Base-by-base conservation (phyloP, 2,797 vertebrate genomes). In the Iguana delicatissima region DNA sequence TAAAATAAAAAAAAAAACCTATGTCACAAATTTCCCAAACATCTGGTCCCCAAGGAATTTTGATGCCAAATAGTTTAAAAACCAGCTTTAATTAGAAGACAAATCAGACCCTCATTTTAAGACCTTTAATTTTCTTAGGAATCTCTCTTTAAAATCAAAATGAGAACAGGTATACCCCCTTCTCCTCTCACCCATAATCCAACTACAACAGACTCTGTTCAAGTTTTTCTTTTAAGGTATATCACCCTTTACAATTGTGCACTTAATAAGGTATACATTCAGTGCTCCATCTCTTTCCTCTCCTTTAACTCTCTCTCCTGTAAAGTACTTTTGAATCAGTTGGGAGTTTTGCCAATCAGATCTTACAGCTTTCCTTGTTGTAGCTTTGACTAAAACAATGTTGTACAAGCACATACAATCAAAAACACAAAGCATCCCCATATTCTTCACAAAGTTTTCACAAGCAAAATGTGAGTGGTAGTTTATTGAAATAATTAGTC, bases 1-100 rank as follows among this genome's bases (percentile, higher is more conserved):
- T 95, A 89, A 93, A 84, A 86, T 88, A 24, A 94, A 95, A 95
- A 95, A 85, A 93, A 94, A 94, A 93, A 95, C 95, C 42, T 95
- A 96, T 96, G 96, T 91, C 94, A 85, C 89, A 89, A 89, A 91
- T 91, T 94, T 95, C 94, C 93, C 93, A 93, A 95, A 96, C 95
- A 96, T 95, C 95, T 96, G 95, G 91, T 95, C 95, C 95, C 89
- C 94, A 93, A 80, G 93, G 89, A 93, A 87, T 96, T 95, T 96
- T 94, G 86, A 95, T 16, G 91, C 93, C 93, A 96, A 93, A 96
- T 94, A 95, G 85, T 90, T 92, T 62, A 62, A 95, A 93, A 95
- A 95, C 91, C 85, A 94, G 94, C 93, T 94, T 95, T 94, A 97
- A 97, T 96, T 96, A 96, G 91, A 95, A 82, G 87, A 90, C 94